Evolutionary conservation across 2,113 vertebrate species (phyloP).

Genomic region (Donacobius atricapilla): DNA sequence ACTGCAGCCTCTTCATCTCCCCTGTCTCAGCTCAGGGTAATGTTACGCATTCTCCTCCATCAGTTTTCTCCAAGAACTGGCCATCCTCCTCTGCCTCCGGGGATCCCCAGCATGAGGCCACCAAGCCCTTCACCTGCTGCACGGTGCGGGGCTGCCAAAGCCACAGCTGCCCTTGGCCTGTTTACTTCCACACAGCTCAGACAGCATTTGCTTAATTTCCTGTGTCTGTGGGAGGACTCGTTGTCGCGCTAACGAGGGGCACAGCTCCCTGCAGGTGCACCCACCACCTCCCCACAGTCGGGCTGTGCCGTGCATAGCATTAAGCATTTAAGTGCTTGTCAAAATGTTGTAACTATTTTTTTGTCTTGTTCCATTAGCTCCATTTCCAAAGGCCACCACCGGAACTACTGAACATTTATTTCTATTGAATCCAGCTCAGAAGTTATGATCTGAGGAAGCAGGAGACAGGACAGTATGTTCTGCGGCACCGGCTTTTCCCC

Average conservation of each 20-base stretch:
- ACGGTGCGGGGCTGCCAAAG: fast-evolving
- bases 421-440: slow-evolving; percentile 42
- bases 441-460: slow-evolving; percentile 13
- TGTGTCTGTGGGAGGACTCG: background rate
- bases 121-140: background rate
- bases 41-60: background rate
- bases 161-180: background rate
- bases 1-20: slow-evolving; percentile 48
- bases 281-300: background rate
- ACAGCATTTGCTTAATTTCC: background rate
- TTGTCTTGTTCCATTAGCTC: slow-evolving; percentile 55
- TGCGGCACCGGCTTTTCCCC: background rate
- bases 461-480: slow-evolving; percentile 49
- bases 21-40: background rate
- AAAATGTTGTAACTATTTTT: slow-evolving; percentile 44
- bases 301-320: background rate
- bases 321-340: slow-evolving; percentile 40
- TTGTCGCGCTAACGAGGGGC: background rate
- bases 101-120: fast-evolving
- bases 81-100: background rate
- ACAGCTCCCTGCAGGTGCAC: background rate
- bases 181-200: background rate
- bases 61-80: background rate
- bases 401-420: slow-evolving; percentile 42
- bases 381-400: slow-evolving; percentile 45